Evolutionary conservation across 2,888 invertebrate genomes (phyloP), one percentile per base, ranked within the genome.

Genomic region (Aspidiotus destructor): DNA sequence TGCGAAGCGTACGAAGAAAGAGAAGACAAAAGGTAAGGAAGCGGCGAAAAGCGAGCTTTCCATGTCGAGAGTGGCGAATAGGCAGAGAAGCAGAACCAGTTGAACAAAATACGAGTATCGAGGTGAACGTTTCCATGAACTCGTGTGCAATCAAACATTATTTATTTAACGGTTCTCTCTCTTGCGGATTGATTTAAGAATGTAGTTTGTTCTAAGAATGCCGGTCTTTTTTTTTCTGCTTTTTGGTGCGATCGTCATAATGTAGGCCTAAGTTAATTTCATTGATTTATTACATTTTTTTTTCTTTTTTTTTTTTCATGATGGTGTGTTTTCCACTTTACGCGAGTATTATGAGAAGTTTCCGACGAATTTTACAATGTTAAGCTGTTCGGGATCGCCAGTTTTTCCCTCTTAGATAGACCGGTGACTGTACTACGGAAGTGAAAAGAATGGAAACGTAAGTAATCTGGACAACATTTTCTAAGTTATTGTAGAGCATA

Each of bases 141-240:
- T 58, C 11, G 28, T 44, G 48, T 58, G 67, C 57, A 58, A 67
- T 67, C 60, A 44, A 58, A 67, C 67, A 58, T 60, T 67, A 58
- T 58, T 58, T 67, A 58, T 42, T 67, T 67, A 67, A 67, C 67
- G 67, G 67, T 67, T 67, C 58, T 28, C 28, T 28, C 28, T 28
- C 28, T 58, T 9, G 42, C 65, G 57, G 42, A 60, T 65, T 42
- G 58, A 58, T 67, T 58, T 67, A 67, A 67, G 67, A 67, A 67
- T 67, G 67, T 67, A 44, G 67, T 28, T 28, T 28, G 28, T 67
- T 67, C 42, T 52, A 13, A 58, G 58, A 67, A 67, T 67, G 58
- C 67, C 67, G 60, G 67, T 57, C 44, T 53, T 63, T 64, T 64
- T 64, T 63, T 63, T 64, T 13, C 62, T 62, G 42, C 48, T 62